Conservation (phyloP, 2,113 vertebrate genomes). For the Archilochus colubris region DNA sequence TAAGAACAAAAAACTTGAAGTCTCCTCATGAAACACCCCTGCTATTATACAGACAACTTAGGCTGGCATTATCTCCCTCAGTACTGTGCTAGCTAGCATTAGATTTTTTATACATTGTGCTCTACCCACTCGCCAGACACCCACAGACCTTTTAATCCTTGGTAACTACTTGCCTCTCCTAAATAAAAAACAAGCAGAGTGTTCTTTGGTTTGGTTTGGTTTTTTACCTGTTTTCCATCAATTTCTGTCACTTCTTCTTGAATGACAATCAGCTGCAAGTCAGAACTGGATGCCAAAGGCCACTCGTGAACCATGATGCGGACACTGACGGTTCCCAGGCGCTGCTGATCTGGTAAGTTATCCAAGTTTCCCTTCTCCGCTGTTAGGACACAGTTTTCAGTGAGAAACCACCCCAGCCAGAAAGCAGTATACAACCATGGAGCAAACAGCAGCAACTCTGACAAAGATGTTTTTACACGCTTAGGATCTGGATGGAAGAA, state of each 20-base stretch:
- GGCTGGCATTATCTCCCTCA: not conserved
- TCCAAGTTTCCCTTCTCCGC: slow-evolving; percentile 78
- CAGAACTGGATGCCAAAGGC: slow-evolving; percentile 82
- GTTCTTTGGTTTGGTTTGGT: not conserved
- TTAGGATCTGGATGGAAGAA: not conserved
- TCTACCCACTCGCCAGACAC: not conserved
- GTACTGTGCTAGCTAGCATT: not conserved
- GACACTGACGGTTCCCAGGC: slow-evolving; percentile 79
- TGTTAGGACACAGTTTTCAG: slow-evolving; percentile 52
- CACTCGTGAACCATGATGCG: slow-evolving; percentile 90
- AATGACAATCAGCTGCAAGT: slow-evolving; percentile 84
- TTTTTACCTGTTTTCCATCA: slow-evolving; percentile 86
- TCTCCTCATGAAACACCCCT: not conserved
- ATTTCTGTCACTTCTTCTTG: slow-evolving; percentile 90
- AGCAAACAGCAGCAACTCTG: not conserved
- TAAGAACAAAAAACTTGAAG: not conserved
- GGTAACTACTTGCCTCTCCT: not conserved
- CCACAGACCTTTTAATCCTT: not conserved
- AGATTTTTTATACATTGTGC: not conserved
- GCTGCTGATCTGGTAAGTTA: slow-evolving; percentile 72
- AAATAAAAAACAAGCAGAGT: not conserved
- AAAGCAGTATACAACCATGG: not conserved
- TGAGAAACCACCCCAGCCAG: not conserved
- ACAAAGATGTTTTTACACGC: accelerated
- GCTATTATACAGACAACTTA: not conserved